Evolutionary conservation across 2,797 vertebrate genomes (phyloP), one percentile per base, ranked within the genome.

Genomic region (Mallotus villosus): DNA sequence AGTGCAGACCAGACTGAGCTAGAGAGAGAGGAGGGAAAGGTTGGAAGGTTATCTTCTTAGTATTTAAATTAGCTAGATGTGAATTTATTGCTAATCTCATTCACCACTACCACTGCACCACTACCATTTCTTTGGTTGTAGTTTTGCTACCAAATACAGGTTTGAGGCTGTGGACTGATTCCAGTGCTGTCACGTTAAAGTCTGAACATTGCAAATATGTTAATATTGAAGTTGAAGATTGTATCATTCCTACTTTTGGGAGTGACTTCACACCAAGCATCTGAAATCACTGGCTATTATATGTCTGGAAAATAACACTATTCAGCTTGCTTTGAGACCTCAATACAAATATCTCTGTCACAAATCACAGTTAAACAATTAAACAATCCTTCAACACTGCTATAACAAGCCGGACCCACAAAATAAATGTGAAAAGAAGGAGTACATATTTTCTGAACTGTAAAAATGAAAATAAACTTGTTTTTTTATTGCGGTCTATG

Each of bases 41-140:
- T 84, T 89, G 77, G 82, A 88, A 88, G 81, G 89, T 90, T 88
- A 90, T 89, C 86, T 76, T 78, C 80, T 73, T 72, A 72, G 69
- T 81, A 84, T 82, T 88, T 84, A 87, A 86, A 88, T 82, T 81
- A 76, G 74, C 9, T 46, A 46, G 0, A 46, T 82, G 80, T 73
- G 76, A 62, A 73, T 75, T 78, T 84, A 68, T 66, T 77, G 81
- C 74, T 79, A 76, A 46, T 46, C 69, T 72, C 65, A 41, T 75
- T 75, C 71, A 75, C 86, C 85, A 79, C 82, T 78, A 86, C 81
- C 81, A 87, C 34, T 75, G 77, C 71, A 75, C 86, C 85, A 79
- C 82, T 78, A 86, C 81, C 81, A 87, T 90, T 82, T 72, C 85
- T 79, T 74, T 81, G 74, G 82, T 83, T 89, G 87, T 83, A 81